These are phyloP conservation scores for Hippocampus abdominalis DNA, from an alignment of 2,113 vertebrate species.

Conservation along the genomic window DNA sequence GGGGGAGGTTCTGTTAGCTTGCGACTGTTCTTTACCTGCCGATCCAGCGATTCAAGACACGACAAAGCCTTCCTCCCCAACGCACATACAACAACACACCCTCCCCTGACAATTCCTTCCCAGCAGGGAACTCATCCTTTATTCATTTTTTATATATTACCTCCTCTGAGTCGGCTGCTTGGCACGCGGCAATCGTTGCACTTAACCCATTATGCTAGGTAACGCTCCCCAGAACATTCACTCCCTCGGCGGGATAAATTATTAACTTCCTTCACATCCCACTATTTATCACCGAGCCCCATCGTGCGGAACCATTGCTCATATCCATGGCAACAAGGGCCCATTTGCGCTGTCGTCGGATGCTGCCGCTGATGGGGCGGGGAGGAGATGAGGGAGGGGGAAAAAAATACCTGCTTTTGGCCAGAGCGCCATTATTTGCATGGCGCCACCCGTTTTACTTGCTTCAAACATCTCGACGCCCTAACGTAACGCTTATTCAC, in stretches of 20 bases:
- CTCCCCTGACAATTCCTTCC: conserved; percentile 58
- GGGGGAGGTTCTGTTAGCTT: conserved; percentile 50
- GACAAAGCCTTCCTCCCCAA: conserved; percentile 44
- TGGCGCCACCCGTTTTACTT: conserved; percentile 16
- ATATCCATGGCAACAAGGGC: conserved; percentile 70
- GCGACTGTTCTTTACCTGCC: conserved; percentile 47
- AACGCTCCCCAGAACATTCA: conserved; percentile 57
- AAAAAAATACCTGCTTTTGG: conserved; percentile 55
- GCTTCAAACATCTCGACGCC: conserved; percentile 7
- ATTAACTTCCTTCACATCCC: conserved; percentile 71
- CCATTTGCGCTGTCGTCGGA: conserved; percentile 59
- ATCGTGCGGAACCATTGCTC: conserved; percentile 58
- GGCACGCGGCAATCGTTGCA: conserved; percentile 62
- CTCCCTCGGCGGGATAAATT: conserved; percentile 70
- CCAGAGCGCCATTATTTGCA: conserved; percentile 32
- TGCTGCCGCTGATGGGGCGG: conserved; percentile 52
- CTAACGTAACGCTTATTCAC: conserved; percentile 25
- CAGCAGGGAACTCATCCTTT: conserved; percentile 69
- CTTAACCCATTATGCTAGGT: conserved; percentile 74
- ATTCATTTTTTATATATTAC: conserved; percentile 71
- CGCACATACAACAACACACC: conserved; percentile 18
- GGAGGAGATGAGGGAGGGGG: conserved; percentile 40
- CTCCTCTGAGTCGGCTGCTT: conserved; percentile 60
- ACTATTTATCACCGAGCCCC: conserved; percentile 67
- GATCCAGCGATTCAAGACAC: conserved; percentile 47